These are phyloP conservation scores for Chaenodraco wilsoni DNA, from an alignment of 2,797 vertebrate species.

Conservation along the genomic window DNA sequence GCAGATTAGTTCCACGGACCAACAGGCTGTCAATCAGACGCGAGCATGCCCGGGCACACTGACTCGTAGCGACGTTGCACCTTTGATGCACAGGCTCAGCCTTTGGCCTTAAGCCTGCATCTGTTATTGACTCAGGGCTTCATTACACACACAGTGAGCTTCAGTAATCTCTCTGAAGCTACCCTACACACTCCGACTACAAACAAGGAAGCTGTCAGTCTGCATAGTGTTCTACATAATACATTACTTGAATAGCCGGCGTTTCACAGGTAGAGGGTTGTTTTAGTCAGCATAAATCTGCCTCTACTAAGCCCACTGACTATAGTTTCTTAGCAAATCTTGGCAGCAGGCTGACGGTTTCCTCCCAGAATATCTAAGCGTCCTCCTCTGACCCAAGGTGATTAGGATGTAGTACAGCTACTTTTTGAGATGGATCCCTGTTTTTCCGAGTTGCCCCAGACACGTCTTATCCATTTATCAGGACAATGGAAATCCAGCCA, in stretches of 20 bases:
- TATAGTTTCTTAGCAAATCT: conserved; percentile 39
- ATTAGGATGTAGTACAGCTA: conserved; percentile 9
- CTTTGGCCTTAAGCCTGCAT: conserved; percentile 79
- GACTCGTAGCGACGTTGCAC: conserved; percentile 44
- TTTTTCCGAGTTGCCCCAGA: conserved; percentile 28
- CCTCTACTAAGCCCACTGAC: conserved; percentile 33
- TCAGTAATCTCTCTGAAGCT: conserved; percentile 81
- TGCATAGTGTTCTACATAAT: conserved; percentile 51
- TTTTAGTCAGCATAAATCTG: conserved; percentile 58
- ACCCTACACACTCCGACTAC: conserved; percentile 71
- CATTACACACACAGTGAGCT: conserved; percentile 81
- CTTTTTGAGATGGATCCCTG: conserved; percentile 15
- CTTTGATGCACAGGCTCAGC: conserved; percentile 66
- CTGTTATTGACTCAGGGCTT: conserved; percentile 80
- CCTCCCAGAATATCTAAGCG: conserved; percentile 41
- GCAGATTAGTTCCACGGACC: conserved; percentile 51
- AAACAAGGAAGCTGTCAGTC: conserved; percentile 77
- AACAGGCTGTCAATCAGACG: conserved; percentile 68
- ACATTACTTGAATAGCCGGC: conserved; percentile 48
- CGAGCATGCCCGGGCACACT: conserved; percentile 24
- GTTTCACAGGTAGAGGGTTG: conserved; percentile 52
- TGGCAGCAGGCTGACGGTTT: conserved; percentile 32
- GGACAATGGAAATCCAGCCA: conserved; percentile 14
- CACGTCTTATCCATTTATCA: conserved; percentile 24
- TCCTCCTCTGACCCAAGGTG: conserved; percentile 29